Evolutionary conservation across 2,888 invertebrate species (phyloP), one percentile per base, ranked within the genome.

Genomic region (Tenthredo amoena): DNA sequence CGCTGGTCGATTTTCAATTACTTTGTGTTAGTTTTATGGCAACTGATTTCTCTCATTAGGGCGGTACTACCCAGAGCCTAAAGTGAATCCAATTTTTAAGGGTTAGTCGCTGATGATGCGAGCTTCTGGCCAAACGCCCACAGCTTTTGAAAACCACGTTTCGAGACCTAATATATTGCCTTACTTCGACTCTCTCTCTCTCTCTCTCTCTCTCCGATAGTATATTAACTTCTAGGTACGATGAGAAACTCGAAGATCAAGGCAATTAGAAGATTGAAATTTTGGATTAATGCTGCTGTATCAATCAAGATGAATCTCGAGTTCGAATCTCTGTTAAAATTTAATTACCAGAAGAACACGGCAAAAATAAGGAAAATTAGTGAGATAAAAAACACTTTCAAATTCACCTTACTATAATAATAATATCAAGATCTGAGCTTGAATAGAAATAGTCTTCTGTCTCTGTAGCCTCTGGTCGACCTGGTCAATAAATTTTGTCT

Each of bases 31-130:
- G 82, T 85, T 85, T 82, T 85, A 82, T 82, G 47, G 50, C 58
- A 79, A 85, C 79, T 68, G 85, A 85, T 85, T 71, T 71, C 31
- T 71, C 21, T 82, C 82, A 85, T 81, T 85, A 85, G 85, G 81
- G 65, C 43, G 50, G 12, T 65, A 79, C 50, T 12, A 34, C 15
- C n/a, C 15, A 18, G 26, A 37, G 15, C n/a, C 40, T 65, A 65
- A 79, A 79, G 26, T 85, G 47, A 65, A 68, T 71, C 71, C 50
- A 47, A 71, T 71, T 83, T 71, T 47, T 34, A 81, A 81, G 81
- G 81, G 83, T 47, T 83, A 47, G n/a, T 34, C 12, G 55, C 47
- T 18, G 31, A 26, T 68, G 83, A 83, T 83, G 55, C 55, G 18
- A 83, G 83, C 83, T 83, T 71, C 71, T 83, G 47, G 68, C 65